Percentiles rank a stretch among this genome's conserved stretches.
Conservation (phyloP, 2,888 invertebrate species). For the Sturmia bella region DNA sequence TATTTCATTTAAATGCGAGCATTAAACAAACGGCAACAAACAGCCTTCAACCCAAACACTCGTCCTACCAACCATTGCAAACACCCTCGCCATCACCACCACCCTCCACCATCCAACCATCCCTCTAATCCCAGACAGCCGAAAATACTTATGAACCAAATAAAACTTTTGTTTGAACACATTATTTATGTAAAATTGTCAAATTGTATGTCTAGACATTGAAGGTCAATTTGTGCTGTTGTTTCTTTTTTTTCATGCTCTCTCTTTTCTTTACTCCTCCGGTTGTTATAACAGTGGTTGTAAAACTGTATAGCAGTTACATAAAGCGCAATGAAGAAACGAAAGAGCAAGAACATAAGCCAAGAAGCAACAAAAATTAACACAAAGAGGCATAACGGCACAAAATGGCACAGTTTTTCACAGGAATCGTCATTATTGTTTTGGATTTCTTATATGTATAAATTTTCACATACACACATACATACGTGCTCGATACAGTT, state of each 20-base stretch:
- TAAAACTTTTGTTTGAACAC: slow-evolving; percentile 62
- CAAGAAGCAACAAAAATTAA: not conserved
- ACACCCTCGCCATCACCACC: too few relatives aligned
- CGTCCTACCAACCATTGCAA: slow-evolving; percentile 16
- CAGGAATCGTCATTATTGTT: not conserved
- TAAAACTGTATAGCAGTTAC: slow-evolving; percentile 28
- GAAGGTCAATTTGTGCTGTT: slow-evolving; percentile 67
- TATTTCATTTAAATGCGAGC: slow-evolving; percentile 10
- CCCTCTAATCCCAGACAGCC: slow-evolving; percentile 12
- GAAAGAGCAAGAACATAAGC: not conserved
- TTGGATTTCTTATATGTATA: not conserved
- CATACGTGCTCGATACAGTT: not conserved
- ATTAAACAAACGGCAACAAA: slow-evolving; percentile 17
- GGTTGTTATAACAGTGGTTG: slow-evolving; percentile 29
- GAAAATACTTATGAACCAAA: slow-evolving; percentile 35
- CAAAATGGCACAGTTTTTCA: not conserved
- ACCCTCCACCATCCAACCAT: not conserved
- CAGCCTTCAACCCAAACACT: slow-evolving; percentile 29
- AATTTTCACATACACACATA: not conserved
- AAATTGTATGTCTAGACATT: slow-evolving; percentile 69
- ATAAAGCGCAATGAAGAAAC: not conserved
- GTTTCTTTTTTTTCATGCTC: not conserved
- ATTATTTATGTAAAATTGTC: slow-evolving; percentile 69
- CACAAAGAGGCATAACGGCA: slow-evolving; percentile 1
- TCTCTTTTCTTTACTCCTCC: slow-evolving; percentile 8